Evolutionary conservation across 2,797 vertebrate species (phyloP), one percentile per base, ranked within the genome.

Genomic region (Staurois parvus): DNA sequence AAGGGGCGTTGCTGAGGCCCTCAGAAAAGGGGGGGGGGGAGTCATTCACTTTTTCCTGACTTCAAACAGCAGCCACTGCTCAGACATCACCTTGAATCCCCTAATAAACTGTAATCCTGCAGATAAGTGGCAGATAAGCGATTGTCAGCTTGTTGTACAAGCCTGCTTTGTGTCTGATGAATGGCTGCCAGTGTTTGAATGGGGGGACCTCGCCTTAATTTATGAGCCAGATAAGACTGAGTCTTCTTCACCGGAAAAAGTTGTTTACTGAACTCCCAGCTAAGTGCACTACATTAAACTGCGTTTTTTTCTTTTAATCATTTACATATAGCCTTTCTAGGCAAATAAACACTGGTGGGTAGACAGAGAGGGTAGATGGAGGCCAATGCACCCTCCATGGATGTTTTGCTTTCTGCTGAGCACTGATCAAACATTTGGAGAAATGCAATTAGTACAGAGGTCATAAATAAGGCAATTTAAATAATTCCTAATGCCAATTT

Each of bases 51-150:
- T 72, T 73, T 72, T n/a, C 26, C 28, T 67, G 26, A 59, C 84
- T 62, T 76, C 72, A 81, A 69, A 56, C 59, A 68, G 69, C 56
- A 67, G 73, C 37, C 34, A 26, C 7, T 48, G 28, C 29, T 42
- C 69, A 82, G 74, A 78, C 80, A 76, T 29, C 52, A 59, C 81
- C 75, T 74, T 34, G 26, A 67, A 81, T 26, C 74, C 10, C 9
- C 73, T 32, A 85, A 88, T 79, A 84, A 89, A 83, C 78, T 88
- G 86, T 59, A 4, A 88, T 88, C 48, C 37, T n/a, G n/a, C n/a
- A n/a, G n/a, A n/a, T n/a, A n/a, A n/a, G n/a, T n/a, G 2, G 0
- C 48, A 69, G 81, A 85, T 73, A 89, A 85, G 79, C 85, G 66
- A 8, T 6, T 62, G 45, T 70, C 30, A 83, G 59, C 59, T 64